phyloP scores from a whole-genome alignment of 2,113 vertebrate genomes.

The Chrysemys picta region DNA sequence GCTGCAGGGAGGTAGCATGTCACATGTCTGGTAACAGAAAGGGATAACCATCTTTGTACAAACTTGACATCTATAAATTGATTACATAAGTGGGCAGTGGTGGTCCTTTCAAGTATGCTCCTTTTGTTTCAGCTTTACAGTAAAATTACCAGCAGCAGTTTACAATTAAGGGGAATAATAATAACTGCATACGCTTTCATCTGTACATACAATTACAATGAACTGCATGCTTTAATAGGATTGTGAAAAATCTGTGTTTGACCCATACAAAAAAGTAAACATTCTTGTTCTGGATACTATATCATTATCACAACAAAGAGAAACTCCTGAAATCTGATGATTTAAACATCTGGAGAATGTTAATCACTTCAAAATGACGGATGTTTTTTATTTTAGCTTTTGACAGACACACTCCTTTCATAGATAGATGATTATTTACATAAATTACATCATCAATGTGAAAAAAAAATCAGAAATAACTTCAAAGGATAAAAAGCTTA shows the following conservation, averaged over 20 bases:
- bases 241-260: constrained; percentile 88
- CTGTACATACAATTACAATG: constrained; percentile 87
- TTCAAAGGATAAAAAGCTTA: constrained; percentile 80
- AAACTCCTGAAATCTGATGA: constrained; percentile 91
- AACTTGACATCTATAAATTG: constrained; percentile 83
- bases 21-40: constrained; percentile 71
- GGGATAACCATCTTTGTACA: constrained; percentile 79
- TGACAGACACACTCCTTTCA: constrained; percentile 86
- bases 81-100: constrained; percentile 84
- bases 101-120: constrained; percentile 84
- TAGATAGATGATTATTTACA: constrained; percentile 88
- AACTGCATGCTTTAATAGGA: constrained; percentile 84
- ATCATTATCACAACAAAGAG: constrained; percentile 94
- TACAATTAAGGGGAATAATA: constrained; percentile 90
- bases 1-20: constrained; percentile 81
- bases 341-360: constrained; percentile 91
- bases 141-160: constrained; percentile 88
- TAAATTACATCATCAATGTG: constrained; percentile 88
- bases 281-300: constrained; percentile 89
- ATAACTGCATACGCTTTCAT: constrained; percentile 89
- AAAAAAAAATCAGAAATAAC: constrained; percentile 77
- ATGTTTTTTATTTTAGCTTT: constrained; percentile 89
- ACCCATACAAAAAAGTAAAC: constrained; percentile 90
- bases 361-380: constrained; percentile 92
- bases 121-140: constrained; percentile 84